A percentile compares a stretch with the other conserved stretches of the same genome.
phyloP scores from a whole-genome alignment of 2,797 vertebrate genomes.

The Anabas testudineus region DNA sequence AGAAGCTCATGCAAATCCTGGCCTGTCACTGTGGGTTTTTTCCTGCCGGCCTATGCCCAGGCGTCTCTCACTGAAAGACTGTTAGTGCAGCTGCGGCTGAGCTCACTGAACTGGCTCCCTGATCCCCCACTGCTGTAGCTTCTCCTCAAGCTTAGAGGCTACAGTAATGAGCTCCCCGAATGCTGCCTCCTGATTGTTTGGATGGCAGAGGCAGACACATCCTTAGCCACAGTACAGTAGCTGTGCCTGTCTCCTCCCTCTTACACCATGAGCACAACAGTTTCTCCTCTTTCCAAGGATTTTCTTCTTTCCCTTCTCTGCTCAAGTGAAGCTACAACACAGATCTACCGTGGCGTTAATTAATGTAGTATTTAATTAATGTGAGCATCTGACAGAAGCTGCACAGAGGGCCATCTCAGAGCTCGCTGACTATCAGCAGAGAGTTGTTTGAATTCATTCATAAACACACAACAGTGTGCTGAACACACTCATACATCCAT shows the following conservation, averaged over 20 bases:
- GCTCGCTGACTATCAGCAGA: conserved; percentile 29
- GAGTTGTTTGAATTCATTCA: conserved; percentile 37
- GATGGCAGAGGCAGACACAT: conserved; percentile 57
- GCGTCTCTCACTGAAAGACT: conserved; percentile 53
- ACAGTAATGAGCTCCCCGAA: conserved; percentile 82
- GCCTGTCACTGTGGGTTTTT: conserved; percentile 70
- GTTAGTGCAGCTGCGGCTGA: conserved; percentile 66
- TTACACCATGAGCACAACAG: conserved; percentile 48
- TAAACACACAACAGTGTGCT: conserved; percentile 23
- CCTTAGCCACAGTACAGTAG: conserved; percentile 58
- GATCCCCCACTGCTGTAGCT: conserved; percentile 52
- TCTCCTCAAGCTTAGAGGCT: conserved; percentile 69
- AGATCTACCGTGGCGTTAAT: conserved; percentile 39
- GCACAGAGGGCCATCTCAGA: conserved; percentile 22
- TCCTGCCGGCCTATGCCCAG: conserved; percentile 56
- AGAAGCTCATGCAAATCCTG: conserved; percentile 69
- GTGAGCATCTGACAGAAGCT: conserved; percentile 31
- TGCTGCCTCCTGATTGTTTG: conserved; percentile 74
- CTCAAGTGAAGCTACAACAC: conserved; percentile 28
- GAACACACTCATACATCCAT: conserved; percentile 21
- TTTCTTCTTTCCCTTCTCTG: conserved; percentile 10
- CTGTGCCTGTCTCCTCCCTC: conserved; percentile 37
- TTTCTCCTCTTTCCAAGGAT: conserved; percentile 25
- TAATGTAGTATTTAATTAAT: conserved; percentile 60
- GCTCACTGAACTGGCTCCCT: conserved; percentile 73